Base-by-base conservation (phyloP, 2,113 vertebrate genomes). In the Tragelaphus scriptus region DNA sequence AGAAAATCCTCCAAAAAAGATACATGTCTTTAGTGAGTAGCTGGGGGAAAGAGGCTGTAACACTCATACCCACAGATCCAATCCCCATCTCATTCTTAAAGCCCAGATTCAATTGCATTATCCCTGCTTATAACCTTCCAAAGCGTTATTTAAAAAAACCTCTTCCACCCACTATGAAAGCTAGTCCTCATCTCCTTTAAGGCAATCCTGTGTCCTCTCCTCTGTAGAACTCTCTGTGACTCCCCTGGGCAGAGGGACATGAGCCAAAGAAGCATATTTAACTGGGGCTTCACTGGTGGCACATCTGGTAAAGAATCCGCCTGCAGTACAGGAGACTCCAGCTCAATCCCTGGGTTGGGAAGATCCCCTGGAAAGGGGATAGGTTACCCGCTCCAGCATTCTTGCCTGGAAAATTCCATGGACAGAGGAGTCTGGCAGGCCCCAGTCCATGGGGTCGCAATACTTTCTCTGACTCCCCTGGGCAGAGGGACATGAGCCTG, bases 311-410 rank as follows among this genome's bases (percentile, higher is more conserved):
- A 71, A 40, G 68, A 71, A 40, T 71, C 9, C 19, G 36, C 68
- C 19, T 40, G n/a, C 9, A 71, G n/a, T 12, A 19, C 10, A 71
- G 68, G 68, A 71, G 19, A 71, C 68, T 11, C n/a, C 0, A 1
- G n/a, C 23, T 71, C n/a, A 0, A 71, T 71, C 10, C 68, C 1
- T 40, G 19, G n/a, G 2, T 71, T 36, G n/a, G n/a, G 19, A 71
- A 71, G 19, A 23, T 36, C n/a, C 68, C 65, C 68, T 71, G 68
- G 68, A 40, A 71, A 40, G 40, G n/a, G n/a, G n/a, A 40, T 36
- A 71, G 68, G 68, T n/a, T 36, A 71, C 68, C 68, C 0, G 1
- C n/a, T 40, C 68, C 68, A 40, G n/a, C 19, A 71, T 71, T 12
- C 5, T 40, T 40, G n/a, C 68, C 68, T 23, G 68, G 68, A 71